Base-by-base conservation (phyloP, 2,888 invertebrate species). In the Heliconius ethilla region DNA sequence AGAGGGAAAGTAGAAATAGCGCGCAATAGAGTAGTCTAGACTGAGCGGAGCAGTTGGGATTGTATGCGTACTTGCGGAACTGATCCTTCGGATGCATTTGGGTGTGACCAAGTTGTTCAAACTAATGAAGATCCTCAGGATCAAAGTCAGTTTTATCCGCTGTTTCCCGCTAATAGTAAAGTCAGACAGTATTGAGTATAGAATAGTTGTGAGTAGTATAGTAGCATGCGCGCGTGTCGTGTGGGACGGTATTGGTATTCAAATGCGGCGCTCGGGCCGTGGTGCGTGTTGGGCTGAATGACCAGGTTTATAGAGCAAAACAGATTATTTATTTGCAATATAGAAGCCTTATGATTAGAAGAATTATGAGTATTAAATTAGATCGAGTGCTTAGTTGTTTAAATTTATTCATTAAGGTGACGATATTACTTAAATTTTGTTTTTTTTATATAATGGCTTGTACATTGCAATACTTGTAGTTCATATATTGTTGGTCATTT, bases 211-310 rank as follows among this genome's bases (percentile, higher is more conserved):
- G 93, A 92, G 93, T 93, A 88, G 89, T 90, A 89, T 86, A 89
- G 88, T 88, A 90, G 90, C 94, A 94, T 94, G 94, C 94, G 93
- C 94, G 93, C 92, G 93, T 94, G 93, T 94, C 89, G 91, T 93
- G 94, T 94, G 90, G 89, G 89, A 90, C 90, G 94, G 95, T 95
- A 96, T 96, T 96, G 96, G 96, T 96, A 96, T 96, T 96, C 96
- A 96, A 96, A 96, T 96, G 96, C 95, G 94, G 93, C 93, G 92
- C 92, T 94, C 93, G 93, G 92, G 92, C 91, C 91, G 85, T 89
- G 87, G 91, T 92, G 93, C 89, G 90, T 91, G 92, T 89, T 80
- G 86, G 85, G 86, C 86, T 83, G 85, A 83, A 84, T 83, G 85
- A 84, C 86, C 85, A 74, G 74, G 74, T 62, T 59, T 63, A 27